These are phyloP conservation scores for Neelides sp. DNA, from an alignment of 1,140 invertebrate genomes.

Conservation along the genomic window DNA sequence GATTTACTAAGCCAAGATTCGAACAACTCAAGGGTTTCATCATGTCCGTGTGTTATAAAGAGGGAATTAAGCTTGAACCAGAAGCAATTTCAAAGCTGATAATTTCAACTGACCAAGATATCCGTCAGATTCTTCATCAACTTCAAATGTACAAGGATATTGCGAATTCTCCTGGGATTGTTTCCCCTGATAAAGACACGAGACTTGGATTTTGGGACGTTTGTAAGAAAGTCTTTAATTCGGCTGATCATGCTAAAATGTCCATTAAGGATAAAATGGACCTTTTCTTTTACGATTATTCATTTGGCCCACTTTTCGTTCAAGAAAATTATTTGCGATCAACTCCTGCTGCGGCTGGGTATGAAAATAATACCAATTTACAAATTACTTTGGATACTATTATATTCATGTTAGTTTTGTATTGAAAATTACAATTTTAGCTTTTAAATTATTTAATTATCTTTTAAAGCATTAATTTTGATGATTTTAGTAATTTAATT, in stretches of 20 bases:
- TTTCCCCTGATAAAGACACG: slow-evolving; percentile 56
- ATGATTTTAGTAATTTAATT: not conserved
- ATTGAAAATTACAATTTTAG: too few relatives aligned
- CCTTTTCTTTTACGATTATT: slow-evolving; percentile 96
- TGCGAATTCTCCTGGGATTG: slow-evolving; percentile 39
- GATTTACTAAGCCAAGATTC: slow-evolving; percentile 61
- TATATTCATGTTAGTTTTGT: too few relatives aligned
- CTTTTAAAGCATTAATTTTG: not conserved
- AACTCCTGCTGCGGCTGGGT: slow-evolving; percentile 46
- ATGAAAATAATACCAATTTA: too few relatives aligned
- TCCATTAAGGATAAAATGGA: slow-evolving; percentile 70
- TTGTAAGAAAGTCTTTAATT: slow-evolving; percentile 71
- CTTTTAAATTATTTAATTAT: slow-evolving; percentile 2
- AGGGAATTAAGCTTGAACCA: slow-evolving; percentile 66
- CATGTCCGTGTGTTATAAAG: slow-evolving; percentile 82
- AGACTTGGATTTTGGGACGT: slow-evolving; percentile 79
- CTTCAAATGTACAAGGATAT: slow-evolving; percentile 59
- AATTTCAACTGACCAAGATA: slow-evolving; percentile 74
- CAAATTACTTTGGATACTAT: too few relatives aligned
- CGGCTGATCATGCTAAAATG: slow-evolving; percentile 69
- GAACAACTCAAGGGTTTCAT: slow-evolving; percentile 88
- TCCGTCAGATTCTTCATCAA: slow-evolving; percentile 83
- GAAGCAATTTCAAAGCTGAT: slow-evolving; percentile 74
- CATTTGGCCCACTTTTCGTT: slow-evolving; percentile 83
- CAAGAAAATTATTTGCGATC: slow-evolving; percentile 91